Conservation (phyloP, 2,113 vertebrate genomes). For the Myiozetetes cayanensis region DNA sequence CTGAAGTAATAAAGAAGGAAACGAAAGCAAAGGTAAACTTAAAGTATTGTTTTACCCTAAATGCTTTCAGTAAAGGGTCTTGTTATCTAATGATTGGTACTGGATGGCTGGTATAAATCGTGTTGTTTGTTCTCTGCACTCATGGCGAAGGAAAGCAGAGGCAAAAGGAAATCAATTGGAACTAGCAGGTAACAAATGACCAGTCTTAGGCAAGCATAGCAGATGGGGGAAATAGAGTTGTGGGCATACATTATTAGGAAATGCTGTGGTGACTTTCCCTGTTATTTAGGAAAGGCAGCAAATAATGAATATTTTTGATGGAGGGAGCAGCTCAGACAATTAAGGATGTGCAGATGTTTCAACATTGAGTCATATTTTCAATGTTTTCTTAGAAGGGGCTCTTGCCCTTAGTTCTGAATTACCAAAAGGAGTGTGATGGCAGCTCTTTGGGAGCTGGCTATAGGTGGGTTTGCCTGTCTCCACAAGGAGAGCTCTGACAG, state of each 20-base stretch:
- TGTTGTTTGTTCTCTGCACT: slow-evolving; percentile 71
- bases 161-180: slow-evolving; percentile 84
- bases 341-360: not conserved
- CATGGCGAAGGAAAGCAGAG: slow-evolving; percentile 66
- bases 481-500: not conserved
- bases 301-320: slow-evolving; percentile 29
- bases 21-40: slow-evolving; percentile 77
- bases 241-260: slow-evolving; percentile 66
- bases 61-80: slow-evolving; percentile 79
- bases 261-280: not conserved
- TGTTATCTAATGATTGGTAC: slow-evolving; percentile 84
- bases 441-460: not conserved
- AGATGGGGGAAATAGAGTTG: slow-evolving; percentile 70
- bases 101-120: slow-evolving; percentile 79
- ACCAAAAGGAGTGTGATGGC: not conserved
- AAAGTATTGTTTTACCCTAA: slow-evolving; percentile 82
- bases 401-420: not conserved
- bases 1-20: slow-evolving; percentile 76
- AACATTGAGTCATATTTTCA: not conserved
- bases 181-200: slow-evolving; percentile 83
- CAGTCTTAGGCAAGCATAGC: slow-evolving; percentile 74
- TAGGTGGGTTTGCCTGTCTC: too few relatives aligned
- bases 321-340: not conserved
- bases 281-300: slow-evolving; percentile 41
- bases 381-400: not conserved